Conservation (phyloP, 2,888 invertebrate species). For the Eupsilia transversa region DNA sequence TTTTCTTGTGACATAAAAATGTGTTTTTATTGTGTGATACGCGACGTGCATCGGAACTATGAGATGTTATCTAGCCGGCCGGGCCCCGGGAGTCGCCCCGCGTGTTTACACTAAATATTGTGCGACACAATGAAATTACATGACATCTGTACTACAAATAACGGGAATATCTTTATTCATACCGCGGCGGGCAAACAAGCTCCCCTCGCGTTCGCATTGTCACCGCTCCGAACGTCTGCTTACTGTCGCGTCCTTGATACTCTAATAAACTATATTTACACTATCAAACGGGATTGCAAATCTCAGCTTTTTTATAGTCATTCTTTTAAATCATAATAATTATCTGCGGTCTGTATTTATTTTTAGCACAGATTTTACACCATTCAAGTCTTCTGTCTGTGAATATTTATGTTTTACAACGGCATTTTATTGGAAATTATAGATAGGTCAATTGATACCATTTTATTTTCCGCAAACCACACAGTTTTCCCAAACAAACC, state of each 20-base stretch:
- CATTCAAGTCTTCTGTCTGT: not conserved
- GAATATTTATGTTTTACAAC: conserved; percentile 6
- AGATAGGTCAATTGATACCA: not conserved
- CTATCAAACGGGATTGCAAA: conserved; percentile 43
- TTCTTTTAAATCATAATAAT: conserved; percentile 27
- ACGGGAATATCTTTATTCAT: conserved; percentile 91
- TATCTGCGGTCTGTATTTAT: not conserved
- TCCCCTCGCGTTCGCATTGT: conserved; percentile 86
- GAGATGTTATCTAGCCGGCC: conserved; percentile 86
- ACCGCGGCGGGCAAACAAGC: conserved; percentile 85
- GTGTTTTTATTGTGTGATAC: conserved; percentile 82
- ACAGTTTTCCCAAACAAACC: conserved; percentile 38
- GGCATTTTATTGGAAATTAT: conserved; percentile 9
- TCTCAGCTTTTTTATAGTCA: conserved; percentile 13
- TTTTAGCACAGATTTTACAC: not conserved
- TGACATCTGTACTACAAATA: conserved; percentile 91
- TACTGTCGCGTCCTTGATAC: conserved; percentile 77
- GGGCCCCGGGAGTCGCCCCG: conserved; percentile 80
- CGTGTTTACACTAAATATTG: conserved; percentile 90
- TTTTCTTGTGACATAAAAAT: conserved; percentile 83
- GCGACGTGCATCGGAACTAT: conserved; percentile 81
- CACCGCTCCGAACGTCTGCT: conserved; percentile 85
- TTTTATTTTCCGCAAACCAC: not conserved
- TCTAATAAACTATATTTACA: conserved; percentile 68
- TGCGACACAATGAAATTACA: conserved; percentile 90